Base-by-base conservation (phyloP, 2,797 vertebrate species). In the Sebastes steindachneri region DNA sequence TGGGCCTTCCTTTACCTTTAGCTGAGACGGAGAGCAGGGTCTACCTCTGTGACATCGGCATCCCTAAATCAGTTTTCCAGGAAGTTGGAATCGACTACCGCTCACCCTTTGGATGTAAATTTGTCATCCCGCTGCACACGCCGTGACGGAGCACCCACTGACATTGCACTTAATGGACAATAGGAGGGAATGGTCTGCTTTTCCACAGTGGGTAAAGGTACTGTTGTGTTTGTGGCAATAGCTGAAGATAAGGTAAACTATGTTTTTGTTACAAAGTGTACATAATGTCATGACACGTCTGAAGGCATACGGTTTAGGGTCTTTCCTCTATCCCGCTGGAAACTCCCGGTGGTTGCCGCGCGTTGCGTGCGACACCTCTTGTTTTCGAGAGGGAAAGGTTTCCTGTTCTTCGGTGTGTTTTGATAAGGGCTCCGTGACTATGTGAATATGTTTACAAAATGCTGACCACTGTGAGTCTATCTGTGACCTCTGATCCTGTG, bases 61-160 rank as follows among this genome's bases (percentile, higher is more conserved):
- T 98, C 62, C 97, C 97, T 2, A 96, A 97, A 68, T 94, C 96
- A 84, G 96, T 98, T 45, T 99, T 97, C 80, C 95, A 96, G 75
- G 97, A 98, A 74, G 97, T 97, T 85, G 97, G 96, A 77, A 97
- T 99, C 89, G 94, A 88, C 87, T 98, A 98, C 92, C 97, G 96
- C 89, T 98, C 97, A 0, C 97, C 97, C 21, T 99, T 99, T 0
- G 97, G 97, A 84, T 97, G 96, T 94, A 99, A 98, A 92, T 98
- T 98, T 0, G 97, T 97, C 84, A 97, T 99, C 85, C 97, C 97
- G 0, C 87, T 99, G 66, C 97, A 99, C 82, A 95, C 96, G 2
- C 94, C 96, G 59, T 97, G 96, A 92, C 85, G 64, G 35, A 68
- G 23, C 2, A 14, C 9, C n/a, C 60, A 55, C 12, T 72, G 54